phyloP scores from a whole-genome alignment of 2,113 vertebrate genomes.

The Petroica traversi region DNA sequence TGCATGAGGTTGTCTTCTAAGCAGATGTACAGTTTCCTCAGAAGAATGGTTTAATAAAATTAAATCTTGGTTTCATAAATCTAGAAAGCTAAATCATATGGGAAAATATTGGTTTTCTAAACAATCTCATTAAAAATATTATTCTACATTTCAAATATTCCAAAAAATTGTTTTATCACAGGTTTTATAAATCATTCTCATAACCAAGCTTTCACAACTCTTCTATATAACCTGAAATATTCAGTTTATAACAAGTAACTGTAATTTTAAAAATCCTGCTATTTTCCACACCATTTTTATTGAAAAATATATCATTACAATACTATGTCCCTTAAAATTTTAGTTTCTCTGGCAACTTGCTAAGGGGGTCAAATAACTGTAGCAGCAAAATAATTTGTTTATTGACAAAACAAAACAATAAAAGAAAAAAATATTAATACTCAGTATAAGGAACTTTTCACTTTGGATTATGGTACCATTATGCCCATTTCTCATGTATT shows the following conservation, averaged over 20 bases:
- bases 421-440: background rate
- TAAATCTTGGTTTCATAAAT: background rate
- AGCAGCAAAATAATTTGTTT: background rate
- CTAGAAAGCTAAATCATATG: background rate
- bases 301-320: background rate
- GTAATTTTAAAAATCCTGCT: background rate
- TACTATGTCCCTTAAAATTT: background rate
- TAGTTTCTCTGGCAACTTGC: background rate
- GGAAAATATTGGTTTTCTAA: background rate
- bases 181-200: background rate
- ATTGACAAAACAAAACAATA: background rate
- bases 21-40: background rate
- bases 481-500: background rate
- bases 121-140: background rate
- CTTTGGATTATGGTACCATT: background rate
- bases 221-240: background rate
- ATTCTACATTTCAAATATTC: background rate
- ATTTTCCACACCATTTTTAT: background rate
- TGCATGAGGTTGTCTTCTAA: background rate
- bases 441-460: background rate
- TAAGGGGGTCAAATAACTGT: background rate
- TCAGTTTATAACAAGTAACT: background rate
- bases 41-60: background rate
- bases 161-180: background rate
- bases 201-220: background rate